Evolutionary conservation across 2,113 vertebrate genomes (phyloP).

Genomic region (Albula goreensis): DNA sequence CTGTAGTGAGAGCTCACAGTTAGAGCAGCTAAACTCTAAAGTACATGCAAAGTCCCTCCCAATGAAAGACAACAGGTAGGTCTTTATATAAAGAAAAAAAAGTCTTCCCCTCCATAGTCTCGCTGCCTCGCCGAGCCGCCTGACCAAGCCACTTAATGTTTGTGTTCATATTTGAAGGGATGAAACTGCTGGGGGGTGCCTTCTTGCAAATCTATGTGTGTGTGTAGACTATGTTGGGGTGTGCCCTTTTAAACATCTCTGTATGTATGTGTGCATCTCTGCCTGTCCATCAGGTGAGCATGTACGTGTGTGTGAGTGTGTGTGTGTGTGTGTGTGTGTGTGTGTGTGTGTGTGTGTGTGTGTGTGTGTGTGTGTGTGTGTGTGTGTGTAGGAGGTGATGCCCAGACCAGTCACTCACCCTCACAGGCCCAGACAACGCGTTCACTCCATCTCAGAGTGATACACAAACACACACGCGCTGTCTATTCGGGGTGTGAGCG

Average conservation of each 20-base stretch:
- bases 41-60: too few species aligned
- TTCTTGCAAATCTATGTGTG: conserved; percentile 37
- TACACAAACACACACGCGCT: too few species aligned
- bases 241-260: conserved; percentile 40
- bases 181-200: background rate
- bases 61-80: too few species aligned
- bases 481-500: background rate
- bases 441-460: too few species aligned
- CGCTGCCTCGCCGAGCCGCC: too few species aligned
- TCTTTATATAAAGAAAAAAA: too few species aligned
- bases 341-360: conserved; percentile 37
- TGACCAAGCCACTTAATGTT: background rate
- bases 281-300: conserved; percentile 2
- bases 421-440: too few species aligned
- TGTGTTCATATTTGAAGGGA: background rate
- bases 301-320: background rate
- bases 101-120: too few species aligned
- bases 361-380: conserved; percentile 49
- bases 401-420: too few species aligned
- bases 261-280: conserved; percentile 44
- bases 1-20: too few species aligned
- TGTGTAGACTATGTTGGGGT: conserved; percentile 26
- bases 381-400: too few species aligned
- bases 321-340: background rate
- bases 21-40: too few species aligned